Conservation (phyloP, 2,113 vertebrate species). For the Oryzias woworae region DNA sequence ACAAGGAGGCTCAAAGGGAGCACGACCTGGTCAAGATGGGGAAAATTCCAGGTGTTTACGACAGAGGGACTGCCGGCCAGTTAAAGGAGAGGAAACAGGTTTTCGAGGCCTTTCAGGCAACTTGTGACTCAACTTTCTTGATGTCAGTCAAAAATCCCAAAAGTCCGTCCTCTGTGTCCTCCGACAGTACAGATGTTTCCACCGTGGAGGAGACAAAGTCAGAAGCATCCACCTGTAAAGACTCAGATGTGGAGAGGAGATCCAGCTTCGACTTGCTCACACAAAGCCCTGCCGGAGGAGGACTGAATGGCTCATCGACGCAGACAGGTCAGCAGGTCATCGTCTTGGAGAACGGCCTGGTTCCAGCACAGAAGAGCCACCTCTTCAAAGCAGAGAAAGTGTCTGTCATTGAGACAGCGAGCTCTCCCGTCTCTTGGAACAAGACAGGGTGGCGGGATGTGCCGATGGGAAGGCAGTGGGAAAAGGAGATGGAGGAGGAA, state of each 20-base stretch:
- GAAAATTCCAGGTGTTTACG: conserved; percentile 74
- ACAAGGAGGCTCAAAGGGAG: conserved; percentile 78
- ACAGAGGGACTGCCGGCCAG: conserved; percentile 74
- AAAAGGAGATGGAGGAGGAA: conserved; percentile 22
- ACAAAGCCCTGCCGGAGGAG: neutral
- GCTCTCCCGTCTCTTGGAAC: conserved; percentile 2
- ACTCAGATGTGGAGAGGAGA: conserved; percentile 29
- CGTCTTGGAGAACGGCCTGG: conserved; percentile 64
- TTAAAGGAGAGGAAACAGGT: conserved; percentile 80
- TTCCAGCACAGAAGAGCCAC: conserved; percentile 19
- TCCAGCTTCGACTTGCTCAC: conserved; percentile 19
- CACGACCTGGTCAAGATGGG: conserved; percentile 79
- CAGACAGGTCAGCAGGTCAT: conserved; percentile 57
- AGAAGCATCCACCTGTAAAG: conserved; percentile 10
- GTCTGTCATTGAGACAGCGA: conserved; percentile 13
- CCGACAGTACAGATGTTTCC: conserved; percentile 23
- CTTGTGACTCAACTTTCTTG: conserved; percentile 19
- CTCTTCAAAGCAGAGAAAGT: conserved; percentile 5
- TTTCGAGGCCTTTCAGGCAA: conserved; percentile 79
- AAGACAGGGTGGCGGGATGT: neutral
- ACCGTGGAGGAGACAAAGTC: conserved; percentile 28
- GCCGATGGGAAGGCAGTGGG: conserved; percentile 3
- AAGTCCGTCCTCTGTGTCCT: conserved; percentile 23
- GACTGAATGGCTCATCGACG: conserved; percentile 32
- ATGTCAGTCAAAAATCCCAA: conserved; percentile 9